Percentiles rank a stretch among this genome's conserved stretches.
phyloP scores from a whole-genome alignment of 2,113 vertebrate genomes.

The Stercorarius parasiticus region DNA sequence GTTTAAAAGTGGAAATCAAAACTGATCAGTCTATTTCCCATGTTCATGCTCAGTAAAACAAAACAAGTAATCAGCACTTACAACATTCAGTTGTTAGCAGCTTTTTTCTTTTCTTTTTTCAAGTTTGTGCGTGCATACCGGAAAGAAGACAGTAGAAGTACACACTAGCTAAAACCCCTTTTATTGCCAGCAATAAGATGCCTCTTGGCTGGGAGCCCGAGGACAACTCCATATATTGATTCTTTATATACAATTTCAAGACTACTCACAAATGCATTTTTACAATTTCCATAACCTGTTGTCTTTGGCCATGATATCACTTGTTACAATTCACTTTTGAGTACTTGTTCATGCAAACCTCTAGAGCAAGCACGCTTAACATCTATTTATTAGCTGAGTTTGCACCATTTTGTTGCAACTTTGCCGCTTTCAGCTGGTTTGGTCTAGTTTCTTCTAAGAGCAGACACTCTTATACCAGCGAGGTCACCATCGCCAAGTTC shows the following conservation, averaged over 20 bases:
- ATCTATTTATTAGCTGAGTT: neutral
- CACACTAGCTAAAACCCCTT: neutral
- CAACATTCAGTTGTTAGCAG: neutral
- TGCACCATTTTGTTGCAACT: neutral
- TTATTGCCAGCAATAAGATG: no score
- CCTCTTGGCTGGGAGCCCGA: neutral
- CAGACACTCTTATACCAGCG: neutral
- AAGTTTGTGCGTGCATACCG: fast-evolving
- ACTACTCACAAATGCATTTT: neutral
- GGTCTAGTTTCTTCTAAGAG: neutral
- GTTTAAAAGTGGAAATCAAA: neutral
- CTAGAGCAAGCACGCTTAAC: neutral
- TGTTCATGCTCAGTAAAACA: neutral
- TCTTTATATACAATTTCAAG: neutral
- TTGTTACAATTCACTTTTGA: neutral
- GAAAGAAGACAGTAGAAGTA: neutral
- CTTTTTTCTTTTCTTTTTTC: neutral
- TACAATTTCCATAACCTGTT: neutral
- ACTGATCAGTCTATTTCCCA: neutral
- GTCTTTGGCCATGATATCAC: neutral
- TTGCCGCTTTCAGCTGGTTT: neutral
- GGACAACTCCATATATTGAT: neutral
- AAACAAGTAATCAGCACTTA: neutral
- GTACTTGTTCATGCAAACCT: neutral
- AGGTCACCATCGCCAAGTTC: neutral